A percentile compares a stretch with the other conserved stretches of the same genome.
phyloP scores from a whole-genome alignment of 2,888 invertebrate species.

The Aphidius colemani region DNA sequence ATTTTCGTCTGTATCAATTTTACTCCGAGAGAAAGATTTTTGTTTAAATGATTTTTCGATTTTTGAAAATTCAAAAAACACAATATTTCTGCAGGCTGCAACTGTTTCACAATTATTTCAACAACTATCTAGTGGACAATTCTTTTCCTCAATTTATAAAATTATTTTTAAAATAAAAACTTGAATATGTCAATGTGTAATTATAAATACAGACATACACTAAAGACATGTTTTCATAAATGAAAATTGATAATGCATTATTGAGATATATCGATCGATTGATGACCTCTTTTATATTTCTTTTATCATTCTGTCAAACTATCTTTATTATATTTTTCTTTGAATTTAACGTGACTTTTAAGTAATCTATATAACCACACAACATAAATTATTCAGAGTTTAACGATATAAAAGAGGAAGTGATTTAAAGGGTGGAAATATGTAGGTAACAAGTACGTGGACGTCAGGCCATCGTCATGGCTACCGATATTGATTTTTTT shows the following conservation, averaged over 20 bases:
- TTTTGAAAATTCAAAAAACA: no score
- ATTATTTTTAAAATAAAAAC: no score
- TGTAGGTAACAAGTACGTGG: conserved; percentile 53
- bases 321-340: not conserved
- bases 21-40: no score
- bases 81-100: no score
- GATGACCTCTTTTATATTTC: not conserved
- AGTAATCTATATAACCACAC: not conserved
- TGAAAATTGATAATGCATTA: not conserved
- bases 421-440: conserved; percentile 47
- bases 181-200: not conserved
- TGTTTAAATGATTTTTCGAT: no score
- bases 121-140: no score
- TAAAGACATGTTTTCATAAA: no score
- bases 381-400: conserved; percentile 32
- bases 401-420: conserved; percentile 40
- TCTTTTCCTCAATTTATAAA: no score
- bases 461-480: conserved; percentile 53
- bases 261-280: conserved; percentile 15
- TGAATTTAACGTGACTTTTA: conserved; percentile 1
- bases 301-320: not conserved
- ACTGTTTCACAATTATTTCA: no score
- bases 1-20: no score
- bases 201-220: not conserved
- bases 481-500: conserved; percentile 56